phyloP scores from a whole-genome alignment of 1,140 invertebrate species.

The Hyles euphorbiae region DNA sequence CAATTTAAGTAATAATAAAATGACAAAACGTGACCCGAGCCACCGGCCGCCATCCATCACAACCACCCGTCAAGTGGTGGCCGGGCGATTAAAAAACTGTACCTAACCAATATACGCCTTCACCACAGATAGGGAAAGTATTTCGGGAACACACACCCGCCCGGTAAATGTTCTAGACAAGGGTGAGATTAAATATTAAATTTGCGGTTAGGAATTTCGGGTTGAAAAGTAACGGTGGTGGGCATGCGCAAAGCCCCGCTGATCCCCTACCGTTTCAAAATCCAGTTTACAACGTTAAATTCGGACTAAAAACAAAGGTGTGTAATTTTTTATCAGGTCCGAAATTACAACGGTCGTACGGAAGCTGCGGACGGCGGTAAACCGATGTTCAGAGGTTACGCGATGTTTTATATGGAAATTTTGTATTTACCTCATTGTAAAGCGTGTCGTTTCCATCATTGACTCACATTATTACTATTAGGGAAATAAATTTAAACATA shows the following conservation, averaged over 20 bases:
- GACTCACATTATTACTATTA: too few relatives aligned
- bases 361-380: slow-evolving; percentile 9
- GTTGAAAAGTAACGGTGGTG: slow-evolving; percentile 53
- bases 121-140: slow-evolving; percentile 49
- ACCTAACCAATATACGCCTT: slow-evolving; percentile 51
- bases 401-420: not conserved
- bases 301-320: slow-evolving; percentile 32
- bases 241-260: slow-evolving; percentile 37
- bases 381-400: slow-evolving; percentile 12
- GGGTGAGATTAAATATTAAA: slow-evolving; percentile 74
- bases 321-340: slow-evolving; percentile 35
- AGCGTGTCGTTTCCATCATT: too few relatives aligned
- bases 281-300: slow-evolving; percentile 35
- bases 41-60: slow-evolving; percentile 63
- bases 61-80: slow-evolving; percentile 61
- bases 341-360: slow-evolving; percentile 20
- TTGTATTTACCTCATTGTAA: too few relatives aligned
- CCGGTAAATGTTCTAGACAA: slow-evolving; percentile 71
- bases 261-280: slow-evolving; percentile 33
- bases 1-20: slow-evolving; percentile 75
- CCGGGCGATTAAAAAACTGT: slow-evolving; percentile 69
- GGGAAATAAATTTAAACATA: too few relatives aligned
- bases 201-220: slow-evolving; percentile 68
- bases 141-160: slow-evolving; percentile 50
- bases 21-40: slow-evolving; percentile 69